Evolutionary conservation across 2,797 vertebrate species (phyloP), one percentile per base, ranked within the genome.

Genomic region (Phoxinus dragarum): DNA sequence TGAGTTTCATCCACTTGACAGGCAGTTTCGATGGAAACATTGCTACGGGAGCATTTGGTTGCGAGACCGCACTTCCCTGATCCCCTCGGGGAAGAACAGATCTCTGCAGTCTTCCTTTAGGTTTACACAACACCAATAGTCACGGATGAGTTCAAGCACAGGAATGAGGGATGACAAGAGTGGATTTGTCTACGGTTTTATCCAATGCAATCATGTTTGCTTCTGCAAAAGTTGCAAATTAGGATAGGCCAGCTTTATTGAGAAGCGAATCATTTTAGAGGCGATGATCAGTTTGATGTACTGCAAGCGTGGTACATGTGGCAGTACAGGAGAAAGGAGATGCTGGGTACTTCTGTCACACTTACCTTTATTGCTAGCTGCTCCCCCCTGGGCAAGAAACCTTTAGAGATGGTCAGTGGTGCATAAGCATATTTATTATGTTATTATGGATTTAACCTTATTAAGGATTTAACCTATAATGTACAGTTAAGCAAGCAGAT

Each of bases 311-410:
- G 27, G 71, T 59, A 44, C 59, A 36, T 52, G 38, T 82, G 52
- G 69, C 72, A 52, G 42, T 36, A 68, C 49, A 42, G 36, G 16
- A 47, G 21, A 40, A 27, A 68, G 34, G 17, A 86, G 19, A 27
- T 3, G 40, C 61, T 21, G 66, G 16, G 54, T 82, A 73, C 42
- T 66, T 75, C 80, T 42, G 38, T 61, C 82, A 40, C 47, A 91
- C 91, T 91, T 90, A 92, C 90, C 88, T 86, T 89, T 71, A 92
- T 86, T 56, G 89, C 81, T 87, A 91, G 83, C 82, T 85, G 89
- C 80, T 88, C 69, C 68, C 74, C 54, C n/a, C 83, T 88, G 85
- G 90, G 52, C 77, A 92, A 87, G 42, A 90, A 82, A 89, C 91
- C 91, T 92, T 92, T 77, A 66, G 80, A 89, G 72, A 91, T 68